Evolutionary conservation across 2,797 vertebrate genomes (phyloP), one percentile per base, ranked within the genome.

Genomic region (Enteromius afrohamiltoni): DNA sequence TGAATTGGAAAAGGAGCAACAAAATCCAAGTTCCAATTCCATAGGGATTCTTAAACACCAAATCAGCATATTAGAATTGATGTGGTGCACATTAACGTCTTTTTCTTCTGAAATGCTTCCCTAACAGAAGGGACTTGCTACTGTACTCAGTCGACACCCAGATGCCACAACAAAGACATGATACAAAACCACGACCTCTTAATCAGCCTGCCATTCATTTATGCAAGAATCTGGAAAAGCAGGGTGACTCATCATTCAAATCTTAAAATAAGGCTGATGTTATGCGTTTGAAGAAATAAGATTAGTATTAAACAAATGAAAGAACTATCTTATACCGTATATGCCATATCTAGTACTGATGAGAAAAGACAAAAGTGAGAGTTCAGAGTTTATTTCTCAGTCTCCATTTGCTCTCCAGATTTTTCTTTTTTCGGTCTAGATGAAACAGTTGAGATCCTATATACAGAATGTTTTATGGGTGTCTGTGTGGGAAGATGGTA

Each of bases 201-300:
- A 37, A 23, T 51, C 34, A 70, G 14, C 47, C 80, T 87, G 69
- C 55, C 65, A 77, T 83, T 74, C 58, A 81, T 83, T 75, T 75
- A 67, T 69, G 68, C 85, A 51, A 51, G 37, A 21, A 62, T 79
- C 55, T 77, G 67, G 51, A 49, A 51, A 34, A 55, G 67, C 17
- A 42, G 55, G 42, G 17, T 80, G 83, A 83, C 83, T 81, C 87
- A 60, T 62, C 31, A 4, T 70, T 51, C 21, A 49, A 42, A 37
- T 29, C 34, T 34, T 74, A 26, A 49, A 47, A 9, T 40, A 19
- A 40, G 49, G 37, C 40, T 60, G 51, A 58, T 45, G 53, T 29
- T 9, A 75, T 53, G 16, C n/a, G 0, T 74, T 51, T 29, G 26
- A 77, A 26, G 29, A n/a, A 40, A 75, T 65, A 40, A 82, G 58